Evolutionary conservation across 2,888 invertebrate species (phyloP).

Genomic region (Tillus elongatus): DNA sequence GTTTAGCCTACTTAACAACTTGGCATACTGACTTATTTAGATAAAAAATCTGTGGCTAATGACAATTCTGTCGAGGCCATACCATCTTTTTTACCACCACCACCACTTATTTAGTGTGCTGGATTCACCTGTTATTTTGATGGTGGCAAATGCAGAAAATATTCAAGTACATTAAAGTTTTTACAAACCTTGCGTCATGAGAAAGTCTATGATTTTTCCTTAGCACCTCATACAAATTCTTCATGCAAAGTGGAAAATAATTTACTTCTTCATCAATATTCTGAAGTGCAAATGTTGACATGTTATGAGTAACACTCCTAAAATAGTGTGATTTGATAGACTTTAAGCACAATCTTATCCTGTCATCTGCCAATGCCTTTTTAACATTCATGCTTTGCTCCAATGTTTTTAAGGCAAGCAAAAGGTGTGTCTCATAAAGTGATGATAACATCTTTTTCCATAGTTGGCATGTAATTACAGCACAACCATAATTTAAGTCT

Average conservation of each 20-base stretch:
- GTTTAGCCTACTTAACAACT: no score
- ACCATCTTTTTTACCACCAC: no score
- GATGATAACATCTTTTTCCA: conserved; percentile 11
- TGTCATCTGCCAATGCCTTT: conserved; percentile 8
- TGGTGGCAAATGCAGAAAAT: no score
- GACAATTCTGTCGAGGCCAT: no score
- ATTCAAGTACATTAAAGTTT: no score
- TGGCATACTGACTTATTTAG: no score
- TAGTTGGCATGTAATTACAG: conserved; percentile 6
- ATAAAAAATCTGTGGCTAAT: no score
- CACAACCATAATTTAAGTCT: conserved; percentile 10
- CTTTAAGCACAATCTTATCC: conserved; percentile 7
- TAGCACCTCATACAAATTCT: conserved; percentile 48
- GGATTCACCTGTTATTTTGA: no score
- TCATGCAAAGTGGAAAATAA: conserved; percentile 58
- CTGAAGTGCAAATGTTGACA: conserved; percentile 12
- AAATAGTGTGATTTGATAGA: conserved; percentile 6
- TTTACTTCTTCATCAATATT: conserved; percentile 42
- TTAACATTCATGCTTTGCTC: conserved; percentile 9
- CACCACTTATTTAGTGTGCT: no score
- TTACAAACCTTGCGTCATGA: conserved; percentile 51
- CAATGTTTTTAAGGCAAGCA: conserved; percentile 9
- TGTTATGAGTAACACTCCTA: neutral
- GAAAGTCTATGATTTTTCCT: conserved; percentile 52
- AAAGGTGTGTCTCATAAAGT: conserved; percentile 9